Evolutionary conservation across 2,797 vertebrate genomes (phyloP), one percentile per base, ranked within the genome.

Genomic region (Anguilla marmorata): DNA sequence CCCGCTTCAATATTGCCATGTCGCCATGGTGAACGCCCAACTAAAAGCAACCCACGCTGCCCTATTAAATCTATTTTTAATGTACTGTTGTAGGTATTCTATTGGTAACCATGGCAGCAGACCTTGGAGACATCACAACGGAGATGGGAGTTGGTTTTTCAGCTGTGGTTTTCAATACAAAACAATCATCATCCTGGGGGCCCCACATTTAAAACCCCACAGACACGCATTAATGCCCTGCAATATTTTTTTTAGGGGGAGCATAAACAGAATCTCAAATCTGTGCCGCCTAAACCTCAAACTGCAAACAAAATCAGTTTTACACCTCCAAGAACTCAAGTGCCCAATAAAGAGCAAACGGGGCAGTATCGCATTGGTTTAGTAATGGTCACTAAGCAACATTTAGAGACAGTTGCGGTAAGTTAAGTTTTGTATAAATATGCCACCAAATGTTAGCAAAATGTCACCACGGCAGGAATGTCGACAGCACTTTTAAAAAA

Each of bases 71-170:
- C 79, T 82, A 82, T 82, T 82, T 82, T 82, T 82, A 50, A 82
- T 48, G 45, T 45, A 37, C 6, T 3, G 79, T 82, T 50, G 79
- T 50, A n/a, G 45, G 8, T 50, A 82, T 82, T 82, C 37, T 80
- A 48, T 80, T n/a, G 21, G 79, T 82, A 82, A n/a, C 41, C 79
- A 82, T 82, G 45, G 79, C 79, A 82, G 79, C 79, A 82, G 79
- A 82, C 45, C 79, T 82, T 2, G 45, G 79, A 82, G 45, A 82
- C 79, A 45, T 41, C 74, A 82, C 45, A 82, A 82, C 21, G 1
- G 79, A 50, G 74, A 76, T 76, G 12, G 50, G 76, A 24, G 79
- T 45, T 80, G 79, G 45, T n/a, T 82, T 82, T 45, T 48, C 72
- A 76, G 76, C 76, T 2, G 21, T 48, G 76, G 45, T 45, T 79